These are phyloP conservation scores for Leistus spinibarbis DNA, from an alignment of 2,888 invertebrate genomes.

Conservation along the genomic window DNA sequence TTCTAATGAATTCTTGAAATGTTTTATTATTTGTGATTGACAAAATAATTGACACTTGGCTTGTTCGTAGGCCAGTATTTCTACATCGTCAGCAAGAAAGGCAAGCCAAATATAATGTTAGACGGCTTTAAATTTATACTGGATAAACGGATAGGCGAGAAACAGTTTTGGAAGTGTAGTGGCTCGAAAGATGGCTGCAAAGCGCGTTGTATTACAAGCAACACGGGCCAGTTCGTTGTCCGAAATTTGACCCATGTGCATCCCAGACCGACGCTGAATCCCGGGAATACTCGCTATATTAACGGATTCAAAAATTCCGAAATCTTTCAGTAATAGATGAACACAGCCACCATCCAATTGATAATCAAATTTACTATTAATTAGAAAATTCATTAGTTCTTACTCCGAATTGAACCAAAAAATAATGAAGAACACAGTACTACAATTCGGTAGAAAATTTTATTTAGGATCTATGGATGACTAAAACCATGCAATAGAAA, in stretches of 20 bases:
- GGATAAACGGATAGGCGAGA: slow-evolving; percentile 44
- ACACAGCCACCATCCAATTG: not conserved
- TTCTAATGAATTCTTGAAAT: too few relatives aligned
- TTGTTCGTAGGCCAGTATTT: slow-evolving; percentile 12
- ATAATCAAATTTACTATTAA: too few relatives aligned
- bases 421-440: too few relatives aligned
- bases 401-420: too few relatives aligned
- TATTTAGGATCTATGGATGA: too few relatives aligned
- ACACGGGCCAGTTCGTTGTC: not conserved
- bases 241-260: not conserved
- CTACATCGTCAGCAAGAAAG: slow-evolving; percentile 38
- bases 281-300: not conserved
- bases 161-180: slow-evolving; percentile 50
- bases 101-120: slow-evolving; percentile 33
- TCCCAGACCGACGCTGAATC: not conserved
- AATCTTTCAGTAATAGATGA: not conserved
- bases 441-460: too few relatives aligned
- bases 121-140: slow-evolving; percentile 36
- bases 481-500: too few relatives aligned
- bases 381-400: too few relatives aligned
- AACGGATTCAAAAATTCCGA: not conserved
- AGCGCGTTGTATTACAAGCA: slow-evolving; percentile 46
- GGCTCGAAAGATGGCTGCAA: slow-evolving; percentile 47
- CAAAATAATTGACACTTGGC: not conserved
- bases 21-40: not conserved